phyloP scores from a whole-genome alignment of 2,888 invertebrate genomes.

The Dimorphilus gyrociliatus region DNA sequence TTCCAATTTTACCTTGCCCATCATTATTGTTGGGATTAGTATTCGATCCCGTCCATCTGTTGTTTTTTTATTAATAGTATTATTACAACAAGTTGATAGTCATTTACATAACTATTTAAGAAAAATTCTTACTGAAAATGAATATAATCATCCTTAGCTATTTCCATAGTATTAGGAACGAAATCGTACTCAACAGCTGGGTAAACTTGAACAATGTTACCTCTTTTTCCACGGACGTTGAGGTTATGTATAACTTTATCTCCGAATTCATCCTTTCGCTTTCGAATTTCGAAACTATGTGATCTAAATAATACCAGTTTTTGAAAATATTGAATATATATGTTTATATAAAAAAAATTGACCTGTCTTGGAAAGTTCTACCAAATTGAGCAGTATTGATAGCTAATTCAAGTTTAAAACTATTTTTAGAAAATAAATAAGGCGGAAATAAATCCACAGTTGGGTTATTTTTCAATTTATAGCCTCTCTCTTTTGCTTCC shows the following conservation, averaged over 20 bases:
- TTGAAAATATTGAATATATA: too few relatives aligned
- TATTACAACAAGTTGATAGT: background rate
- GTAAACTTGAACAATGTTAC: slow-evolving; percentile 38
- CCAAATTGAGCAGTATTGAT: slow-evolving; percentile 36
- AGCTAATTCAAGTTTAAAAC: slow-evolving; percentile 25
- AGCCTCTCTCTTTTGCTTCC: slow-evolving; percentile 21
- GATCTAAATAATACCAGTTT: slow-evolving; percentile 15
- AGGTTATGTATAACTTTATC: slow-evolving; percentile 25
- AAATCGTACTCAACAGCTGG: slow-evolving; percentile 37
- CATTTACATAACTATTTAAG: too few relatives aligned
- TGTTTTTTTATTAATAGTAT: slow-evolving; percentile 1
- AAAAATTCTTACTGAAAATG: slow-evolving; percentile 36
- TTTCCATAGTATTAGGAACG: slow-evolving; percentile 28
- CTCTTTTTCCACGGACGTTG: slow-evolving; percentile 36
- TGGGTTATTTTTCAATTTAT: slow-evolving; percentile 28
- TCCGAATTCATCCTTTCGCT: slow-evolving; percentile 14
- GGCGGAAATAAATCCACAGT: slow-evolving; percentile 26
- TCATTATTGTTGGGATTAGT: slow-evolving; percentile 32
- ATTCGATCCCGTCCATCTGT: slow-evolving; percentile 37
- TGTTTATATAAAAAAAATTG: slow-evolving; percentile 2
- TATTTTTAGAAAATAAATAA: slow-evolving; percentile 15
- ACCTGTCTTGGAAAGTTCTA: slow-evolving; percentile 36
- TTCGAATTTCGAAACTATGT: slow-evolving; percentile 26
- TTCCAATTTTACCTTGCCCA: slow-evolving; percentile 30
- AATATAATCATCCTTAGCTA: slow-evolving; percentile 19